These are phyloP conservation scores for Caenorhabditis briggsae DNA, from an alignment of 1,140 invertebrate genomes.

Conservation along the genomic window DNA sequence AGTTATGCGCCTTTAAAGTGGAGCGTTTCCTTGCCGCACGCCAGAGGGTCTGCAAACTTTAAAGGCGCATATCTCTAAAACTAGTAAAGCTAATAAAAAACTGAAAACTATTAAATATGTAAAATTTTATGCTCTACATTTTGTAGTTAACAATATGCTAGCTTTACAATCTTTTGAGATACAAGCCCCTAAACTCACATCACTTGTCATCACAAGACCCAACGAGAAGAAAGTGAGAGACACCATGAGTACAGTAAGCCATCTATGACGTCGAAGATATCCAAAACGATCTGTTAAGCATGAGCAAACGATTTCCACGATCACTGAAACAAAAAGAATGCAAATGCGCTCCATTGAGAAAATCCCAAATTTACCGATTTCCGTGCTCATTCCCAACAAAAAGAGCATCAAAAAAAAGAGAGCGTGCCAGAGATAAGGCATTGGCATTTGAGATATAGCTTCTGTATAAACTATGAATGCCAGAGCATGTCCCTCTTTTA, in stretches of 20 bases:
- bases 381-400: slow-evolving; percentile 78
- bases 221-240: slow-evolving; percentile 64
- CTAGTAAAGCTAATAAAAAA: neutral
- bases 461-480: slow-evolving; percentile 78
- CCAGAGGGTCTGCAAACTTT: neutral
- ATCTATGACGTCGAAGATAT: slow-evolving; percentile 64
- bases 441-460: slow-evolving; percentile 78
- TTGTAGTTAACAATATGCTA: too few species aligned
- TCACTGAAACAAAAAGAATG: slow-evolving; percentile 18
- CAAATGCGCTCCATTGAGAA: neutral
- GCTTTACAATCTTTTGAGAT: too few species aligned
- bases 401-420: slow-evolving; percentile 79
- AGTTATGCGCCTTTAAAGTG: too few species aligned
- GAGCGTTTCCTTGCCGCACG: too few species aligned
- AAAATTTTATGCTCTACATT: too few species aligned
- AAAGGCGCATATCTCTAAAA: neutral
- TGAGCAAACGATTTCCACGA: slow-evolving; percentile 72
- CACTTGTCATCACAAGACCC: slow-evolving; percentile 69
- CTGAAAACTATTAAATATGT: too few species aligned
- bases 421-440: slow-evolving; percentile 79
- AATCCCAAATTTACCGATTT: slow-evolving; percentile 67
- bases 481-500: slow-evolving; percentile 79
- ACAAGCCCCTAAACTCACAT: neutral
- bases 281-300: slow-evolving; percentile 71
- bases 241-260: slow-evolving; percentile 63